These are phyloP conservation scores for Protobothrops flavoviridis DNA, from an alignment of 2,113 vertebrate species.

Conservation along the genomic window DNA sequence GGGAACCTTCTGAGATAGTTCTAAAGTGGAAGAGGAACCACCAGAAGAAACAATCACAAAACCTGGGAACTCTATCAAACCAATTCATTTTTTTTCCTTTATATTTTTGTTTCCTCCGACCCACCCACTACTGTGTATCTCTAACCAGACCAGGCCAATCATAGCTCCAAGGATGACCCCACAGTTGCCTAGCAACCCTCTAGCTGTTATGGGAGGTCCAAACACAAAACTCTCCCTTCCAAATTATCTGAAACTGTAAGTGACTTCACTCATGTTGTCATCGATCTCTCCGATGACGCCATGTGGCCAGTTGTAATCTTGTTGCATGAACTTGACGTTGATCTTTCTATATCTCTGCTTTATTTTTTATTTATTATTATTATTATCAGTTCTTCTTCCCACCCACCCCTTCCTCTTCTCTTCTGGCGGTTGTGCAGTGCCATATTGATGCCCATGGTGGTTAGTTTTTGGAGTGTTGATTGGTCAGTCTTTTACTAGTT, in stretches of 20 bases:
- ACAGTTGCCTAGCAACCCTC: constrained; percentile 73
- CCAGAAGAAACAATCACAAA: not conserved
- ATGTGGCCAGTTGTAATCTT: constrained; percentile 80
- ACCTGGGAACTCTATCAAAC: constrained; percentile 12
- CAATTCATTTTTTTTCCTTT: constrained; percentile 31
- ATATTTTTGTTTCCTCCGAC: constrained; percentile 73
- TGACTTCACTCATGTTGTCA: constrained; percentile 76
- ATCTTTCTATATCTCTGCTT: constrained; percentile 59
- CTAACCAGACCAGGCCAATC: constrained; percentile 77
- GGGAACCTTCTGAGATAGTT: not conserved
- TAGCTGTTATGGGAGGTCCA: constrained; percentile 69
- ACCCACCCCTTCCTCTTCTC: constrained; percentile 47
- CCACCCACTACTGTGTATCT: constrained; percentile 61
- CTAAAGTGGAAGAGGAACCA: not conserved
- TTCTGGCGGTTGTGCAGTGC: constrained; percentile 76
- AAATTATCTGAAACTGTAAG: constrained; percentile 71
- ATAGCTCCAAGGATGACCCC: constrained; percentile 76
- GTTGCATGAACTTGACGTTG: constrained; percentile 80
- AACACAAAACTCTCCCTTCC: constrained; percentile 59
- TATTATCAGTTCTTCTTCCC: constrained; percentile 53
- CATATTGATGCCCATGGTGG: constrained; percentile 71
- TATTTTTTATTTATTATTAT: constrained; percentile 37
- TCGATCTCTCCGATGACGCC: constrained; percentile 75
- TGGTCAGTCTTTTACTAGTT: constrained; percentile 69
- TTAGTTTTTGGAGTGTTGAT: constrained; percentile 70